Base-by-base conservation (phyloP, 2,113 vertebrate species). In the Seriola quinqueradiata region DNA sequence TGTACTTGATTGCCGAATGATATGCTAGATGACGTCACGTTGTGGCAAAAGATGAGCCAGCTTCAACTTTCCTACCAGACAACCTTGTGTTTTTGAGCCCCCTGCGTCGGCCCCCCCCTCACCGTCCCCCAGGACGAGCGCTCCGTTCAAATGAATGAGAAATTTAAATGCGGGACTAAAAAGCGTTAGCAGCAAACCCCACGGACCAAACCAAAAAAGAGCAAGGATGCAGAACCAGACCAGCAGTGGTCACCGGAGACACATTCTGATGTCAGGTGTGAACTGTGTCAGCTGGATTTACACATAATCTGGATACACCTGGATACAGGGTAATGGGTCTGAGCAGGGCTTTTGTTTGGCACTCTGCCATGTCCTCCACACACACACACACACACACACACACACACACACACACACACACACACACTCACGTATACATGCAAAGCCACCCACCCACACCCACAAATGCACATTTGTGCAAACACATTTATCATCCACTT, bases 401-500 rank as follows among this genome's bases (percentile, higher is more conserved):
- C 16, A 72, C 25, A 11, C 42, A 36, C 17, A 12, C 25, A 50
- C 61, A 44, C 65, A 60, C 58, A 44, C 9, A 23, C 42, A 44
- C 52, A 44, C 4, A 12, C 44, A 59, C 17, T 67, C 79, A 75
- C 79, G 44, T 14, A 44, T 64, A 55, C 40, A 68, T 79, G 78
- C 57, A 58, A 88, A 82, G 70, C 67, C 70, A 40, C 44, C 52
- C 70, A 82, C 75, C 32, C 70, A 82, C 75, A 72, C 40, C 36
- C 66, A 68, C 67, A 82, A 76, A 85, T 79, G 79, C 58, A 76
- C 82, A 71, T 82, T 85, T 85, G 82, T 75, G 78, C 16, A 38
- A 79, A 59, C 66, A 65, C 75, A 88, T 85, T 75, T 19, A 77
- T 85, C 82, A 85, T 82, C 79, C 61, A 82, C 13, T 85, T 85